Percentiles rank a stretch among this genome's conserved stretches.
Evolutionary conservation across 2,888 invertebrate genomes (phyloP).

Genomic region (Ormyrus labotus): DNA sequence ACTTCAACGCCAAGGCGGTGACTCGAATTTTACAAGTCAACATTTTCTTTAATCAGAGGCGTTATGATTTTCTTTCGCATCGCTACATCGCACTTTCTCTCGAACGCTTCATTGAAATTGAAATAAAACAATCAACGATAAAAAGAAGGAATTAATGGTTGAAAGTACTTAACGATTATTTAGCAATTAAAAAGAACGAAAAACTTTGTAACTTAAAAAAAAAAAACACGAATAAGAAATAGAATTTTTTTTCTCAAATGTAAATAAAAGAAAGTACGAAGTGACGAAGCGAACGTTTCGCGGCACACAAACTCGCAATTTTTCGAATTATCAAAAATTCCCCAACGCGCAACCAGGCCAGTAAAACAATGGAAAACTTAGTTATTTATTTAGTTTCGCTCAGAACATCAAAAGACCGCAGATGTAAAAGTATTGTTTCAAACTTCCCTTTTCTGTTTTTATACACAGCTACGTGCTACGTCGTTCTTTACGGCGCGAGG

Average conservation of each 20-base stretch:
- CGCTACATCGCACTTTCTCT: constrained; percentile 55
- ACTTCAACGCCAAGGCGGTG: constrained; percentile 26
- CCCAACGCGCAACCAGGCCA: constrained; percentile 57
- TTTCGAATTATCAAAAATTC: constrained; percentile 51
- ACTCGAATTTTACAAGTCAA: constrained; percentile 38
- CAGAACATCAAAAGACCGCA: constrained; percentile 42
- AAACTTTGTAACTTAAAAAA: constrained; percentile 9
- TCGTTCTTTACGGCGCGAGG: constrained; percentile 61
- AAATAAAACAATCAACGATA: constrained; percentile 31
- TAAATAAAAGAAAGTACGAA: constrained; percentile 42
- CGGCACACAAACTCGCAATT: constrained; percentile 55
- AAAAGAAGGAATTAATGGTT: constrained; percentile 13
- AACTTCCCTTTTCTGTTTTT: constrained; percentile 61
- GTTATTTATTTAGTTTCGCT: constrained; percentile 1
- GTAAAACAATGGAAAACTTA: constrained; percentile 54
- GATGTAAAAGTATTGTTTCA: constrained; percentile 39
- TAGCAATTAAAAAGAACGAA: constrained; percentile 25
- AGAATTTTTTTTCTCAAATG: constrained; percentile 31
- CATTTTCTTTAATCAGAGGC: constrained; percentile 28
- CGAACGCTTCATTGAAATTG: constrained; percentile 25
- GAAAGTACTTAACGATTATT: neutral
- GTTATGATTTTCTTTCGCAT: constrained; percentile 33
- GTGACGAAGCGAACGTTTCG: constrained; percentile 51
- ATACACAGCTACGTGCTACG: constrained; percentile 66
- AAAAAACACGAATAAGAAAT: constrained; percentile 38